phyloP scores from a whole-genome alignment of 2,113 vertebrate species.

The Melanerpes aurifrons region DNA sequence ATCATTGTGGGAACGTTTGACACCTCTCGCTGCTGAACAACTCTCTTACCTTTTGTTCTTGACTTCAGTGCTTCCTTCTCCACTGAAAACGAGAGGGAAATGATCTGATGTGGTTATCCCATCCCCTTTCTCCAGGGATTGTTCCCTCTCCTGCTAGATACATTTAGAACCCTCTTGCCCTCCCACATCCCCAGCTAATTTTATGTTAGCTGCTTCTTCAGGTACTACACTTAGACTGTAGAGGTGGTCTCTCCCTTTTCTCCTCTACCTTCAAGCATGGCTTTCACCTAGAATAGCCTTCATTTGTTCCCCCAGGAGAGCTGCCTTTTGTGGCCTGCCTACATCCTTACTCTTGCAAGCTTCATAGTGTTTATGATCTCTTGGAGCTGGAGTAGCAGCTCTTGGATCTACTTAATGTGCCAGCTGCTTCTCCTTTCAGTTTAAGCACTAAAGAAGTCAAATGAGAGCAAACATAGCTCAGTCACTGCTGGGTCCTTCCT shows the following conservation, averaged over 20 bases:
- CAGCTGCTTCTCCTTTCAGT: slow-evolving; percentile 17
- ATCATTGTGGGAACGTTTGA: neutral
- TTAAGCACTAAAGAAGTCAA: neutral
- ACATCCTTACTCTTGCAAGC: neutral
- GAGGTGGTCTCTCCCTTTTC: neutral
- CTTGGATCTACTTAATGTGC: slow-evolving; percentile 16
- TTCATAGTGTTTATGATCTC: slow-evolving; percentile 12
- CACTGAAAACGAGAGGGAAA: neutral
- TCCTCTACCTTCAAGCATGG: neutral
- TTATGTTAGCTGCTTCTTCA: neutral
- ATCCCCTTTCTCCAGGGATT: neutral
- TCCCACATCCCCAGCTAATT: neutral
- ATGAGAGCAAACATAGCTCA: neutral
- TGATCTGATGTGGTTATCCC: neutral
- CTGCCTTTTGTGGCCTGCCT: slow-evolving; percentile 27
- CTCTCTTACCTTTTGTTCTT: neutral
- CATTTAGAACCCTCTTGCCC: neutral
- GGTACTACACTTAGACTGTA: neutral
- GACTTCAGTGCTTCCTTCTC: neutral
- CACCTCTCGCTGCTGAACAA: neutral
- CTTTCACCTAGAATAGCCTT: slow-evolving; percentile 36
- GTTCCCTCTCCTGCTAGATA: neutral
- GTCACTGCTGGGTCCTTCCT: neutral
- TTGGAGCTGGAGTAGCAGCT: neutral
- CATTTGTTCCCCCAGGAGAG: neutral